phyloP scores from a whole-genome alignment of 64 coral and sea anemone genomes.

The Dendronephthya gigantea region DNA sequence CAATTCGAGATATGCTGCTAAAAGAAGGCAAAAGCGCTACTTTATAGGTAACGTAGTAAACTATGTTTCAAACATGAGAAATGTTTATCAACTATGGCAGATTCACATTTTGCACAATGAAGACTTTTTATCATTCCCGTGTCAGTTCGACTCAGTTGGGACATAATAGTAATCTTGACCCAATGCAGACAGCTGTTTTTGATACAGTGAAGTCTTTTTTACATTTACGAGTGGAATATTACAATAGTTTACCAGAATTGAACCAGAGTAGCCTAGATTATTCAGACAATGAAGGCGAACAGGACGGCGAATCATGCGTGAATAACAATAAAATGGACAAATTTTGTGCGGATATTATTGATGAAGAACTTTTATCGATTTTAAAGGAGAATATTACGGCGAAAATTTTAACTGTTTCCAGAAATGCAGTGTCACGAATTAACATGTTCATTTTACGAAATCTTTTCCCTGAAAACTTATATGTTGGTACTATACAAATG shows the following conservation, averaged over 20 bases:
- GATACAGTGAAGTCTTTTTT: too few species aligned
- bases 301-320: too few species aligned
- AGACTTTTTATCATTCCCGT: too few species aligned
- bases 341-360: too few species aligned
- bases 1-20: background rate
- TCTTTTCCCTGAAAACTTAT: background rate
- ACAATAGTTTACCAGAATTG: too few species aligned
- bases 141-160: too few species aligned
- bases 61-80: background rate
- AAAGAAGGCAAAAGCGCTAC: background rate
- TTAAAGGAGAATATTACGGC: background rate
- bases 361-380: background rate
- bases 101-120: background rate
- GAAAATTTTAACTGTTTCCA: background rate
- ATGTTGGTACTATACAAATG: background rate
- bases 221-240: too few species aligned
- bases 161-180: too few species aligned
- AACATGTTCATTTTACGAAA: background rate
- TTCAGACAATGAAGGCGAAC: too few species aligned
- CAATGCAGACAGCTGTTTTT: too few species aligned
- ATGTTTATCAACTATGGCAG: slow-evolving; percentile 1
- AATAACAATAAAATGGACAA: too few species aligned
- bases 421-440: background rate
- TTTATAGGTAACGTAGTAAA: slow-evolving; percentile 5
- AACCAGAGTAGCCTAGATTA: too few species aligned